Evolutionary conservation across 2,888 invertebrate genomes (phyloP).

Genomic region (Ptilodon capucinus): DNA sequence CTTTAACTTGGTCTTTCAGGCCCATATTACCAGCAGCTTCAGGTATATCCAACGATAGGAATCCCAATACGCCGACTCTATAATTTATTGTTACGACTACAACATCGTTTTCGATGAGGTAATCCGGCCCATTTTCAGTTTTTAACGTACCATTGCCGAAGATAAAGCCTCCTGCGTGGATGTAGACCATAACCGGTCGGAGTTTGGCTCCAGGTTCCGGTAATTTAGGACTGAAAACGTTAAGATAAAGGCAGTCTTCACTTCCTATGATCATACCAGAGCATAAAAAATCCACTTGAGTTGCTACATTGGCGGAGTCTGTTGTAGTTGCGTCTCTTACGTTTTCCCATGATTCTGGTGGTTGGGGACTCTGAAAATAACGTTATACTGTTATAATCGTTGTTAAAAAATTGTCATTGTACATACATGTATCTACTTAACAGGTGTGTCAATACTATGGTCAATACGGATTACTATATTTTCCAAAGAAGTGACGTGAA

Average conservation of each 20-base stretch:
- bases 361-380: slow-evolving; percentile 55
- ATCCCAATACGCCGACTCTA: slow-evolving; percentile 63
- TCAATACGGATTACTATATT: no score
- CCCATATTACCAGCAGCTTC: slow-evolving; percentile 65
- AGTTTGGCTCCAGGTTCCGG: slow-evolving; percentile 19
- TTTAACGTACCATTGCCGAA: slow-evolving; percentile 52
- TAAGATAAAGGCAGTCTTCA: slow-evolving; percentile 67
- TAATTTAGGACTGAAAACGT: slow-evolving; percentile 57
- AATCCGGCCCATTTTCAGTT: slow-evolving; percentile 54
- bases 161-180: slow-evolving; percentile 68
- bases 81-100: slow-evolving; percentile 69
- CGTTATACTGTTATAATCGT: neutral
- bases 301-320: slow-evolving; percentile 36
- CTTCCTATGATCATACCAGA: slow-evolving; percentile 36
- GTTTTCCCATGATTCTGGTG: slow-evolving; percentile 62
- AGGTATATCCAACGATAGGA: slow-evolving; percentile 53
- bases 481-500: no score
- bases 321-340: slow-evolving; percentile 74
- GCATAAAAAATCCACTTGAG: slow-evolving; percentile 36
- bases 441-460: no score
- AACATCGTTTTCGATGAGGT: slow-evolving; percentile 52
- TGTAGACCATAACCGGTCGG: slow-evolving; percentile 55
- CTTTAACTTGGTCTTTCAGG: slow-evolving; percentile 59
- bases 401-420: no score
- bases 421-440: no score